Evolutionary conservation across 2,113 vertebrate genomes (phyloP).

Genomic region (Microtus ochrogaster): DNA sequence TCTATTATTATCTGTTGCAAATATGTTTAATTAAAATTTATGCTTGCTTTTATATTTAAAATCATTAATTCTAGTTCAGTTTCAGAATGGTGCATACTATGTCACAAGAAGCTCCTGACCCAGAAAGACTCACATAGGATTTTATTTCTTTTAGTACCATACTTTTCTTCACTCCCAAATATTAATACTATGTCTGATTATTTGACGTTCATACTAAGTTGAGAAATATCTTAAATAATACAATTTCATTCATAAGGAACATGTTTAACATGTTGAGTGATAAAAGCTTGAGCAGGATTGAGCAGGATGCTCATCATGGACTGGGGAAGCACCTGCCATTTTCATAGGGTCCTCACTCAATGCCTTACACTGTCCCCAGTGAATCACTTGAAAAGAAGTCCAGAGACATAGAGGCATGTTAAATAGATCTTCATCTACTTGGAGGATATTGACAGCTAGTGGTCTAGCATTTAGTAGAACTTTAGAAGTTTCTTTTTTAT

Average conservation of each 20-base stretch:
- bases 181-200: neutral
- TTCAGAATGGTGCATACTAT: neutral
- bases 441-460: neutral
- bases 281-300: neutral
- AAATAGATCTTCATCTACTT: neutral
- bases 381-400: neutral
- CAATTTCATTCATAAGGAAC: neutral
- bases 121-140: neutral
- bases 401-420: neutral
- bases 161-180: neutral
- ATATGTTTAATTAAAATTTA: neutral
- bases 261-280: fast-evolving
- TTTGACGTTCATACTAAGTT: neutral
- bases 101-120: neutral
- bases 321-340: fast-evolving
- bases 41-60: neutral
- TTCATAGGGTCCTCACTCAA: no score
- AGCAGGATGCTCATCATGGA: no score
- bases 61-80: neutral
- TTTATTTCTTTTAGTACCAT: neutral
- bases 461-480: neutral
- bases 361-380: fast-evolving
- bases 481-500: neutral
- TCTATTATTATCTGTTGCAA: neutral
- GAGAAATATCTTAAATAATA: neutral